These are phyloP conservation scores for Epizoanthus illoricatus DNA, from an alignment of 92 coral and sea anemone species.

Conservation along the genomic window DNA sequence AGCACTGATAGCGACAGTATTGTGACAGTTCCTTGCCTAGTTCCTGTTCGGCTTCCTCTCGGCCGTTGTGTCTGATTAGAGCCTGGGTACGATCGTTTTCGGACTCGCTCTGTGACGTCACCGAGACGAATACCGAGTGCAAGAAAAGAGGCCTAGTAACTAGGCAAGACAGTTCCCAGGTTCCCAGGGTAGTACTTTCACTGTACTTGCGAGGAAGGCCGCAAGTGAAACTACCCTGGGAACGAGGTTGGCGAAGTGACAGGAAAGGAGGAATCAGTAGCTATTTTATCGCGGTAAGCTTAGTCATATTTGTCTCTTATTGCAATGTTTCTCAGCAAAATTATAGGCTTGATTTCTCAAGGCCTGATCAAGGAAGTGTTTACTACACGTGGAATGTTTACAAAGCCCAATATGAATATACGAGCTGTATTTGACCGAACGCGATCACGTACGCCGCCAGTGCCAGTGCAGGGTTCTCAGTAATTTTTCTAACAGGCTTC, in stretches of 20 bases:
- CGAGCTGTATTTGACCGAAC: conserved; percentile 21
- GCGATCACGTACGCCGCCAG: neutral
- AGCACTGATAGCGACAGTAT: no score
- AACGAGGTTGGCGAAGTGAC: neutral
- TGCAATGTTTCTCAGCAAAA: conserved; percentile 3
- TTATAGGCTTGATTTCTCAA: conserved; percentile 6
- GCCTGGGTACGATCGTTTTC: no score
- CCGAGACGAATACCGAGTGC: no score
- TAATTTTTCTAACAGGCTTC: no score
- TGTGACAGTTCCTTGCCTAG: no score
- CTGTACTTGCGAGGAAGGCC: neutral
- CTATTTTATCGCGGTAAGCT: neutral
- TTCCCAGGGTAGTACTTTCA: neutral
- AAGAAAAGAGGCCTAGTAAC: no score
- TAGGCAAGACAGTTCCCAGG: no score
- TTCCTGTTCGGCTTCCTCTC: no score
- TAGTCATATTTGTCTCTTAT: conserved; percentile 8
- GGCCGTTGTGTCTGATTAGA: no score
- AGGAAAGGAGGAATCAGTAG: neutral
- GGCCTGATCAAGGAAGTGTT: neutral
- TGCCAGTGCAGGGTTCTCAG: no score
- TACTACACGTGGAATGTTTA: neutral
- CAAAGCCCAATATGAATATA: neutral
- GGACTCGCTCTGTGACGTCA: no score
- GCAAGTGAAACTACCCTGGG: no score